phyloP scores from a whole-genome alignment of 2,797 vertebrate genomes.

The Takifugu rubripes region DNA sequence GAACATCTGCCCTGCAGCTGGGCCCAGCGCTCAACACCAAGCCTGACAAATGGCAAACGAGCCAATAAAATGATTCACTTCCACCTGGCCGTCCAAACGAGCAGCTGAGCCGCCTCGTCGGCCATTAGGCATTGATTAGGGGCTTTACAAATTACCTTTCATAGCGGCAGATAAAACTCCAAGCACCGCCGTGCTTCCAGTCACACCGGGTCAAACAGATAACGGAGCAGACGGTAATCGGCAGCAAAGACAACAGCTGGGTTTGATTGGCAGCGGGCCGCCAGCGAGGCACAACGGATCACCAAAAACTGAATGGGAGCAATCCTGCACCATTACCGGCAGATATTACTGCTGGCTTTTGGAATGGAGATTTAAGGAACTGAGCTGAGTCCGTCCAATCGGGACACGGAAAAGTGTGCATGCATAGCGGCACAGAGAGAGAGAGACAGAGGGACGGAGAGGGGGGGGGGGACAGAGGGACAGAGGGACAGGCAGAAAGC shows the following conservation, averaged over 20 bases:
- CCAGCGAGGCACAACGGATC: slow-evolving; percentile 14
- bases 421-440: slow-evolving; percentile 1
- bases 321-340: slow-evolving; percentile 25
- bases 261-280: slow-evolving; percentile 25
- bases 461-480: too few species aligned
- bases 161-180: slow-evolving; percentile 38
- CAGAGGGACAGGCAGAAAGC: too few species aligned
- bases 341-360: slow-evolving; percentile 30
- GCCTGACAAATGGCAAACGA: slow-evolving; percentile 35
- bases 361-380: slow-evolving; percentile 30
- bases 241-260: slow-evolving; percentile 20
- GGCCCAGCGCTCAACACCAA: slow-evolving; percentile 16
- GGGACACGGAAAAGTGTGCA: slow-evolving; percentile 3
- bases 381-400: slow-evolving; percentile 7
- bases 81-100: slow-evolving; percentile 41
- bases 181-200: slow-evolving; percentile 18
- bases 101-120: slow-evolving; percentile 18
- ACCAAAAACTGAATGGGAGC: slow-evolving; percentile 26
- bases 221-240: slow-evolving; percentile 27
- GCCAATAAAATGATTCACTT: slow-evolving; percentile 47
- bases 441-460: background rate
- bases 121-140: slow-evolving; percentile 56
- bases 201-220: slow-evolving; percentile 28
- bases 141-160: slow-evolving; percentile 33
- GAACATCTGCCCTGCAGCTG: slow-evolving; percentile 35